phyloP scores from a whole-genome alignment of 2,888 invertebrate genomes.

The Bruchidius siliquastri region DNA sequence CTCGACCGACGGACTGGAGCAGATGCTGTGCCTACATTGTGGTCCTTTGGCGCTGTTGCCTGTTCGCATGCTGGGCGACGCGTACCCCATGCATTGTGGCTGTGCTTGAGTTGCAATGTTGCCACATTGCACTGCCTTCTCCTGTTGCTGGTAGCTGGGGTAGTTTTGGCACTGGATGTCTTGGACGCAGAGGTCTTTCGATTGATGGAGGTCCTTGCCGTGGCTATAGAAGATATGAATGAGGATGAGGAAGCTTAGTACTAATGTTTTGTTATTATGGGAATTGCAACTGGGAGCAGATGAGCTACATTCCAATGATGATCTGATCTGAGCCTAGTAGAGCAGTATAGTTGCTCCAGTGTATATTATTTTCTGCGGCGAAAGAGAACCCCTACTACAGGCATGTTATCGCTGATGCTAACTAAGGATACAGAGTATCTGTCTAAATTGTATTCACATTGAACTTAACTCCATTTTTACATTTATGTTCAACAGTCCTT shows the following conservation, averaged over 20 bases:
- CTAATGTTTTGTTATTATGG: background rate
- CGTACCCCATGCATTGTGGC: slow-evolving; percentile 34
- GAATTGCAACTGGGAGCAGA: no score
- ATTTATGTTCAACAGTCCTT: no score
- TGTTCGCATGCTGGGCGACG: slow-evolving; percentile 35
- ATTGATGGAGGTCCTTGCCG: slow-evolving; percentile 32
- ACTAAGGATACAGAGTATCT: no score
- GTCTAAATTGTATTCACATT: no score
- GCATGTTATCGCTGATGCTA: no score
- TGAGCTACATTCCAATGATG: no score
- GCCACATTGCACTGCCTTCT: slow-evolving; percentile 47
- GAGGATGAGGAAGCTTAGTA: background rate
- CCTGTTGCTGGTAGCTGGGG: slow-evolving; percentile 33
- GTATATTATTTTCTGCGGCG: no score
- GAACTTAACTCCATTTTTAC: no score
- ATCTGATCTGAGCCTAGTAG: no score
- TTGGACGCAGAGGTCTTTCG: slow-evolving; percentile 34
- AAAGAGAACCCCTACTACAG: no score
- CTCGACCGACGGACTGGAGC: slow-evolving; percentile 49
- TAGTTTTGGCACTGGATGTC: slow-evolving; percentile 46
- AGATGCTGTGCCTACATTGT: slow-evolving; percentile 49
- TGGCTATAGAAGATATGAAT: slow-evolving; percentile 6
- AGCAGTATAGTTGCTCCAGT: no score
- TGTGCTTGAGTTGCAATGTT: slow-evolving; percentile 28
- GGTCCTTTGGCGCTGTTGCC: slow-evolving; percentile 28